Percentiles rank a stretch among this genome's conserved stretches.
phyloP scores from a whole-genome alignment of 2,113 vertebrate species.

The Pseudois nayaur region DNA sequence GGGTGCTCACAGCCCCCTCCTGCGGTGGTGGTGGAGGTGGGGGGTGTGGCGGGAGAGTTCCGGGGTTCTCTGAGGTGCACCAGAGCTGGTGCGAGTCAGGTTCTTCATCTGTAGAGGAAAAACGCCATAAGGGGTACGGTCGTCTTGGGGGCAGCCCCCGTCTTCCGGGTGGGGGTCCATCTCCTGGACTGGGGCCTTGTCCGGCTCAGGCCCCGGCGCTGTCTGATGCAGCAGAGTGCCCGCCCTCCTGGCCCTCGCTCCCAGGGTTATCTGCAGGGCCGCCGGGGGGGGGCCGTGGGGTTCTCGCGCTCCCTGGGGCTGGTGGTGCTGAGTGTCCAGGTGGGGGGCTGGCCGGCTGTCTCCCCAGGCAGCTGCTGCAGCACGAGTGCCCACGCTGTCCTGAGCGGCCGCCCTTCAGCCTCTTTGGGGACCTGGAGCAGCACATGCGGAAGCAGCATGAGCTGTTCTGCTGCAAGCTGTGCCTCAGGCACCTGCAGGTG shows the following conservation, averaged over 20 bases:
- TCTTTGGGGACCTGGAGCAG: conserved; percentile 94
- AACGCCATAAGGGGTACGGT: not conserved
- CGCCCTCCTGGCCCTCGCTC: not conserved
- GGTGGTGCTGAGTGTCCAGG: not conserved
- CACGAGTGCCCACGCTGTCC: conserved; percentile 89
- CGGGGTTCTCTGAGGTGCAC: not conserved
- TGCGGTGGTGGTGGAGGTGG: too few relatives aligned
- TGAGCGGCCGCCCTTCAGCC: conserved; percentile 88
- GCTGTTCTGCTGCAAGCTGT: conserved; percentile 96
- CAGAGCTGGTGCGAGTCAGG: not conserved
- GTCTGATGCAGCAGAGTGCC: not conserved
- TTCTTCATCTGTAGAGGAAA: not conserved
- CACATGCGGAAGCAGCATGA: conserved; percentile 98
- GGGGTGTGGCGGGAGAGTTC: not conserved
- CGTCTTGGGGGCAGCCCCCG: not conserved
- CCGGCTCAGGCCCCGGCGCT: not conserved
- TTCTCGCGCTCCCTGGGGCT: not conserved
- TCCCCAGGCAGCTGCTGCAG: conserved; percentile 89
- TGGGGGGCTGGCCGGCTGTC: not conserved
- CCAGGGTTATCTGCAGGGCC: not conserved
- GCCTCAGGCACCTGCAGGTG: conserved; percentile 95
- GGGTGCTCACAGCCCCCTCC: not conserved
- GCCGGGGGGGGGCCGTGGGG: accelerated
- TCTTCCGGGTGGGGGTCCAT: not conserved
- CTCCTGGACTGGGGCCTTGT: not conserved